These are phyloP conservation scores for Iphiclides podalirius DNA, from an alignment of 2,888 invertebrate species.

Conservation along the genomic window DNA sequence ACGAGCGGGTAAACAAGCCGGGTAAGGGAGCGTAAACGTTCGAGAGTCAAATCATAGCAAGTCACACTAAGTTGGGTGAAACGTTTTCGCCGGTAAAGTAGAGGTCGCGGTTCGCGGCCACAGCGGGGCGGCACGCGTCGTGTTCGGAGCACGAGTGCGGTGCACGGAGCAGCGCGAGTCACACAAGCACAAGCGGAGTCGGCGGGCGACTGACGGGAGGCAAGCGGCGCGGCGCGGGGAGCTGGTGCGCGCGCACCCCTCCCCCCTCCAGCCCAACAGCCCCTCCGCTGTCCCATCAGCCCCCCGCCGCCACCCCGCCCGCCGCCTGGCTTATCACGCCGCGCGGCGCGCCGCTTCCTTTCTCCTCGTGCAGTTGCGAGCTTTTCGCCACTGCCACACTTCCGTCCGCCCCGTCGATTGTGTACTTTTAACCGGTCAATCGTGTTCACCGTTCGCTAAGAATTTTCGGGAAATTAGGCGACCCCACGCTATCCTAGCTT, in stretches of 20 bases:
- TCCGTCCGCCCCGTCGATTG: slow-evolving; percentile 72
- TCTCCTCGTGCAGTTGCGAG: slow-evolving; percentile 78
- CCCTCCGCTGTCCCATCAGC: too few species aligned
- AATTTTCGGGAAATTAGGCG: not conserved
- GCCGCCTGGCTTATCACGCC: slow-evolving; percentile 69
- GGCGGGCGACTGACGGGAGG: slow-evolving; percentile 81
- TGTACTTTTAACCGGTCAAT: slow-evolving; percentile 65
- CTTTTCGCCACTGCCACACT: slow-evolving; percentile 77
- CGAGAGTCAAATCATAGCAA: slow-evolving; percentile 76
- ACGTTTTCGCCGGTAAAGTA: slow-evolving; percentile 78
- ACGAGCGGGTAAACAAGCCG: slow-evolving; percentile 76
- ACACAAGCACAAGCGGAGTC: slow-evolving; percentile 80
- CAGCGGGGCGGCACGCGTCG: slow-evolving; percentile 78
- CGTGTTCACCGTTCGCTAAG: not conserved
- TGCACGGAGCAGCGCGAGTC: slow-evolving; percentile 79
- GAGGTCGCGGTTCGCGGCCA: slow-evolving; percentile 82
- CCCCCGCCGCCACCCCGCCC: slow-evolving; percentile 51
- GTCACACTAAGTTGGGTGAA: slow-evolving; percentile 74
- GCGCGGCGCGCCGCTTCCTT: slow-evolving; percentile 76
- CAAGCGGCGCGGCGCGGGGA: slow-evolving; percentile 69
- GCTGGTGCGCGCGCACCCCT: slow-evolving; percentile 67
- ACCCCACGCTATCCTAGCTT: not conserved
- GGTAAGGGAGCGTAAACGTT: slow-evolving; percentile 73
- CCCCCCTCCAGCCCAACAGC: slow-evolving; percentile 25
- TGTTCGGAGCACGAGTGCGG: slow-evolving; percentile 78